These are phyloP conservation scores for Nebria brevicollis DNA, from an alignment of 2,888 invertebrate genomes.

Conservation along the genomic window DNA sequence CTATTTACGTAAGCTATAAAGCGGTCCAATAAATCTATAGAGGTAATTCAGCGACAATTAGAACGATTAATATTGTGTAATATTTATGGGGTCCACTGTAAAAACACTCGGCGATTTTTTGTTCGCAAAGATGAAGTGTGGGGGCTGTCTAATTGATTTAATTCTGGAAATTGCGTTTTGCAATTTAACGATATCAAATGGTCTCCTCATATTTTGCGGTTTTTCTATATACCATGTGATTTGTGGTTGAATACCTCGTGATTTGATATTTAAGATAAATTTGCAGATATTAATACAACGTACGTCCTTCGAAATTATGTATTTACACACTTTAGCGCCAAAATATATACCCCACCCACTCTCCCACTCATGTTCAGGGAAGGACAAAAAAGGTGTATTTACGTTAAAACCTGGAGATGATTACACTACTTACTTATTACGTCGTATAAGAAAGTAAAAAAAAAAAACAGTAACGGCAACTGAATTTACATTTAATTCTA, in stretches of 20 bases:
- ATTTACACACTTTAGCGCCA: too few species aligned
- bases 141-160: not conserved
- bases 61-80: not conserved
- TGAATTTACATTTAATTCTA: too few species aligned
- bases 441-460: too few species aligned
- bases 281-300: not conserved
- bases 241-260: not conserved
- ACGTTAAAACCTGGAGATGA: too few species aligned
- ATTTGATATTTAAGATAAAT: not conserved
- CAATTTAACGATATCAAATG: not conserved
- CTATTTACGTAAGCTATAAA: not conserved
- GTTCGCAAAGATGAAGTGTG: not conserved
- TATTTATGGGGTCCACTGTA: not conserved
- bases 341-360: too few species aligned
- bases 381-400: too few species aligned
- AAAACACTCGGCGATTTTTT: not conserved
- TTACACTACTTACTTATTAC: too few species aligned
- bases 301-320: not conserved
- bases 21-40: not conserved
- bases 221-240: not conserved
- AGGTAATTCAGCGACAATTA: not conserved
- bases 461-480: too few species aligned
- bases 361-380: too few species aligned
- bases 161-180: not conserved
- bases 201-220: not conserved